phyloP scores from a whole-genome alignment of 2,113 vertebrate genomes.

The Ardeotis arabs region DNA sequence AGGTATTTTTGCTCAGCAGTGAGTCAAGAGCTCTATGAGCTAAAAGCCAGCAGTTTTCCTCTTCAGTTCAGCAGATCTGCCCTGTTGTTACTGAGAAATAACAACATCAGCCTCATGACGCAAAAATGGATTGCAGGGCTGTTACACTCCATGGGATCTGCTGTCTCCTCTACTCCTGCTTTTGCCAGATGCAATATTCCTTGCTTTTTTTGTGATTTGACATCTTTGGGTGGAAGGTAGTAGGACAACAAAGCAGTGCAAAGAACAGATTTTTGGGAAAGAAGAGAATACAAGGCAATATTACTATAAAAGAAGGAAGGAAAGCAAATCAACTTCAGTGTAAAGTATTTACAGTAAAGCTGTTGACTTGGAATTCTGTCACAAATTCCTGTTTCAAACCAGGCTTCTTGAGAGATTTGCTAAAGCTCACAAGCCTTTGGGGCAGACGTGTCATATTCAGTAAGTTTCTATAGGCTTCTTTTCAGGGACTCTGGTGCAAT shows the following conservation, averaged over 20 bases:
- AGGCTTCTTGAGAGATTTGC: not conserved
- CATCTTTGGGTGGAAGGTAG: not conserved
- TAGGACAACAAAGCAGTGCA: not conserved
- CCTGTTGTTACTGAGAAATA: rapidly evolving
- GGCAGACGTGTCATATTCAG: not conserved
- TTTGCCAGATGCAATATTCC: not conserved
- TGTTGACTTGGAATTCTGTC: not conserved
- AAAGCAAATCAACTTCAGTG: not conserved
- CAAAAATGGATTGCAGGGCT: not conserved
- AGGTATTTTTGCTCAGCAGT: not conserved
- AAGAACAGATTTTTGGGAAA: not conserved
- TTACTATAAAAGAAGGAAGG: not conserved
- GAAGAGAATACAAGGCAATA: rapidly evolving
- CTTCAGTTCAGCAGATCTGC: not conserved
- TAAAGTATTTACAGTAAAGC: not conserved
- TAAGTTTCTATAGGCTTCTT: not conserved
- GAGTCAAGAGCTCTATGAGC: not conserved
- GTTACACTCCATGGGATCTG: not conserved
- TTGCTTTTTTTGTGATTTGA: not conserved
- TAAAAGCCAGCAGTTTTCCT: not conserved
- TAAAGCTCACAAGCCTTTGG: not conserved
- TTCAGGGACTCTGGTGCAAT: not conserved
- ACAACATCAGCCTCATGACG: not conserved
- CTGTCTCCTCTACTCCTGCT: not conserved
- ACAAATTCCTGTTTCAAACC: not conserved